Evolutionary conservation across 2,888 invertebrate genomes (phyloP).

Genomic region (Acleris cristana): DNA sequence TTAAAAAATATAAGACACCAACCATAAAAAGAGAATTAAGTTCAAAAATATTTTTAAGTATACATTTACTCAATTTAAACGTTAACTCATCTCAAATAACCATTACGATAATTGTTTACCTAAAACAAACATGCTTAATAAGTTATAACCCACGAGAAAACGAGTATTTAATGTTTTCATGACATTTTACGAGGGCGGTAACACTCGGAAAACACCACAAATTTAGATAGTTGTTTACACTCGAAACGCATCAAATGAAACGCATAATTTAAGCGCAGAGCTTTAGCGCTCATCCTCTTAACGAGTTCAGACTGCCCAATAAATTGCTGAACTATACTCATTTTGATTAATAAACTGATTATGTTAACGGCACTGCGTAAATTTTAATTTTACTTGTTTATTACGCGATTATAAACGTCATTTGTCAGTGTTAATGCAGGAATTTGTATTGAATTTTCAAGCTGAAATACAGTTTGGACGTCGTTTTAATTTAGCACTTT

Average conservation of each 20-base stretch:
- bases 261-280: conserved; percentile 66
- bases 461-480: conserved; percentile 12
- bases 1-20: too few relatives aligned
- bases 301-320: conserved; percentile 69
- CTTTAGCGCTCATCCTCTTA: conserved; percentile 71
- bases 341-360: conserved; percentile 73
- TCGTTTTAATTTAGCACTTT: conserved; percentile 1
- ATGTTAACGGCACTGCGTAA: conserved; percentile 62
- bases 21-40: too few relatives aligned
- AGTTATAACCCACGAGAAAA: too few relatives aligned
- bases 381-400: conserved; percentile 60
- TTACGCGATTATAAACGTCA: conserved; percentile 59
- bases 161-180: conserved; percentile 10
- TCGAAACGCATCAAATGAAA: conserved; percentile 51
- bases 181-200: not conserved
- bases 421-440: conserved; percentile 43
- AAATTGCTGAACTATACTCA: conserved; percentile 69
- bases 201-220: conserved; percentile 32
- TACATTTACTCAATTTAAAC: too few relatives aligned
- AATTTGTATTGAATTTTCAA: conserved; percentile 26
- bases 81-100: not conserved
- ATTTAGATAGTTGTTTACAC: conserved; percentile 57
- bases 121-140: too few relatives aligned
- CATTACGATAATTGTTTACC: not conserved
- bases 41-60: too few relatives aligned